phyloP scores from a whole-genome alignment of 2,888 invertebrate species.

The Arctia plantaginis region DNA sequence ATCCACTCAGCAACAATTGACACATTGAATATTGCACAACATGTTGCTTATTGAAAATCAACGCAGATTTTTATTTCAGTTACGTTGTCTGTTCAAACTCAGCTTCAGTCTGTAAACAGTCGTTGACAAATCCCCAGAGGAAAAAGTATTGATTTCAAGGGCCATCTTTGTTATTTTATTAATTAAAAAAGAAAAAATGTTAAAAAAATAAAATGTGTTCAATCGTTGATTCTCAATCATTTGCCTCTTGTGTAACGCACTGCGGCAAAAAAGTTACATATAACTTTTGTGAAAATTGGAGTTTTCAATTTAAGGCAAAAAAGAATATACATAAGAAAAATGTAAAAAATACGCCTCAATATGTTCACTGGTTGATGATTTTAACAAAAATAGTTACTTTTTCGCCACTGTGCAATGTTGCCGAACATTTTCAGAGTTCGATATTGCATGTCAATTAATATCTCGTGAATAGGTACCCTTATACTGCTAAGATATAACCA shows the following conservation, averaged over 20 bases:
- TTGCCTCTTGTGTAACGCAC: too few relatives aligned
- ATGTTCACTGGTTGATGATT: background rate
- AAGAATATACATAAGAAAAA: background rate
- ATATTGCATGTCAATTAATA: background rate
- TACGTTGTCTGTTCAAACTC: background rate
- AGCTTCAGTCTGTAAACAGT: too few relatives aligned
- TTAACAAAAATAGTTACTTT: background rate
- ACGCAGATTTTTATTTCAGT: background rate
- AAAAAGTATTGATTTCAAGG: background rate
- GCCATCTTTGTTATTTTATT: background rate
- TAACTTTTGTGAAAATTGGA: too few relatives aligned
- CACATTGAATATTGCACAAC: background rate
- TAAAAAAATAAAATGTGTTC: too few relatives aligned
- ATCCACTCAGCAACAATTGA: background rate
- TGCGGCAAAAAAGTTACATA: too few relatives aligned
- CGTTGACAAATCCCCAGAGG: too few relatives aligned
- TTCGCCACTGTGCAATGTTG: background rate
- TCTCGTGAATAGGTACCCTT: background rate
- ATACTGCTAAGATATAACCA: conserved; percentile 1
- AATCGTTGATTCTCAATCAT: too few relatives aligned
- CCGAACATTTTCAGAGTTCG: background rate
- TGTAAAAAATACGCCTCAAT: background rate
- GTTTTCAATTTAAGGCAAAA: background rate
- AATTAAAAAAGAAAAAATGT: too few relatives aligned
- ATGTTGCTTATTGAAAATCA: background rate